These are phyloP conservation scores for Netelia virgata DNA, from an alignment of 2,888 invertebrate species.

Conservation along the genomic window DNA sequence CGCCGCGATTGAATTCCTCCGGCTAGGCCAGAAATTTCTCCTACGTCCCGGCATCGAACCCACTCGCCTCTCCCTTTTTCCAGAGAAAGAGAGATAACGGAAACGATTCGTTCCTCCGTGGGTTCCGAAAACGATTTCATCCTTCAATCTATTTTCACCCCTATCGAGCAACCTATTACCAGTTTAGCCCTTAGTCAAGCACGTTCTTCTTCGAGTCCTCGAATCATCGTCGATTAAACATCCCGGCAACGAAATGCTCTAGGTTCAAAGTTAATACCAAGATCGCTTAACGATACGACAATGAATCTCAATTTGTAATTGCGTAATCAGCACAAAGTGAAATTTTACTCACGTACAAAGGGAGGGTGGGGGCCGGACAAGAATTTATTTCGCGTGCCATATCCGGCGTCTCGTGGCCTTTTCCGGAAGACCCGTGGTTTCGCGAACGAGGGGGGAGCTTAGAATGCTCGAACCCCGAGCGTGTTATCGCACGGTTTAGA, in stretches of 20 bases:
- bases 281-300: not conserved
- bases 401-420: not conserved
- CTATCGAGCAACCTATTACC: not conserved
- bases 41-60: constrained; percentile 28
- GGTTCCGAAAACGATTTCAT: constrained; percentile 25
- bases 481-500: constrained; percentile 49
- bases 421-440: constrained; percentile 52
- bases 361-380: not conserved
- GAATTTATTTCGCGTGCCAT: not conserved
- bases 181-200: not conserved
- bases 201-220: not conserved
- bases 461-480: constrained; percentile 52
- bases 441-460: not conserved
- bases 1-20: constrained; percentile 57
- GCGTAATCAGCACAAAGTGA: constrained; percentile 16
- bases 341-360: constrained; percentile 14
- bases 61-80: not conserved
- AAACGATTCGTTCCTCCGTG: not conserved
- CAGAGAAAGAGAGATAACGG: not conserved
- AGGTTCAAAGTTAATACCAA: not conserved
- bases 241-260: not conserved
- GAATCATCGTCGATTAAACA: not conserved
- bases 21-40: constrained; percentile 47
- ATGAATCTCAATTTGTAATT: constrained; percentile 44
- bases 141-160: not conserved